Evolutionary conservation across 2,113 vertebrate species (phyloP), one percentile per base, ranked within the genome.

Genomic region (Colaptes auratus): DNA sequence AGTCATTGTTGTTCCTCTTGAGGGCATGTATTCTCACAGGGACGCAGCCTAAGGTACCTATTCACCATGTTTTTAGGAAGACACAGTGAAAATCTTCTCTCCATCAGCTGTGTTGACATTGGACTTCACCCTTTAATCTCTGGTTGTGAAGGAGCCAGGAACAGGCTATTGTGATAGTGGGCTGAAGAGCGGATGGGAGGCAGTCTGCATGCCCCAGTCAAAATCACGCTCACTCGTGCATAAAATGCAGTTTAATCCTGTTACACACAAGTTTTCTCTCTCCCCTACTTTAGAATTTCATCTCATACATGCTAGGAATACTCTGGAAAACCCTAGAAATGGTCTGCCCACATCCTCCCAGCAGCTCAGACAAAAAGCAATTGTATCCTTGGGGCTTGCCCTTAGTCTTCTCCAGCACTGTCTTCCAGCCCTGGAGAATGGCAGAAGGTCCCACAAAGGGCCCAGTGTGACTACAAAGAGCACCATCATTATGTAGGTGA

Each of bases 221-320:
- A 90, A 91, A 42, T 12, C 42, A 81, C 0, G 0, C 7, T 76
- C 0, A 0, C 10, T 1, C 2, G 10, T n/a, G 9, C 56, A 17
- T 7, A 19, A 70, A 44, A 1, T 8, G 6, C 21, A 72, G 3
- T 27, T 87, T 36, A 64, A 71, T 48, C 58, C 39, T 15, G 3
- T 56, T 77, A 25, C 6, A 52, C 12, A 10, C 5, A 11, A 42
- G 13, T 71, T 89, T 72, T 84, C 25, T 48, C 24, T 82, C 30
- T 77, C 20, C 30, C 5, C 1, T 53, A 1, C 42, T 89, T 88
- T 58, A 35, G 80, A 81, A 66, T 67, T 36, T 31, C 15, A 81
- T 44, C 1, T 1, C 48, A 61, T 19, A 30, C 5, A 6, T 0
- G 1, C 72, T 28, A 71, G 36, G 71, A 86, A 88, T 28, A 58